These are phyloP conservation scores for Columba janthina DNA, from an alignment of 2,113 vertebrate species.

Conservation along the genomic window DNA sequence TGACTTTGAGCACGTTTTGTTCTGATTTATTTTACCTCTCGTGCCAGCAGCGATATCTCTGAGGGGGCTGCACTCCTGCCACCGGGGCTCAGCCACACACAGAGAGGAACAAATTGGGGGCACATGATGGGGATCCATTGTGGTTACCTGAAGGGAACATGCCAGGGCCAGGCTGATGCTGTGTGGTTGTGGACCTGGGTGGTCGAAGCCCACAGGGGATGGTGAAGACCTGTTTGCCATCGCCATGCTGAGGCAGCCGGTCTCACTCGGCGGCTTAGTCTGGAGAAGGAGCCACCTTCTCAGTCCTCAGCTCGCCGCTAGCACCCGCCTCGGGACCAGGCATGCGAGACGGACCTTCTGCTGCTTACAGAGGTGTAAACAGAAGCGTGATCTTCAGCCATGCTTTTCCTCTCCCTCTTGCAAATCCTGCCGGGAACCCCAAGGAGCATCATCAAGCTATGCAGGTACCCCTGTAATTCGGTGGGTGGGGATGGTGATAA, in stretches of 20 bases:
- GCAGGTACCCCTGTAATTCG: neutral
- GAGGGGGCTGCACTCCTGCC: neutral
- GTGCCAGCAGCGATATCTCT: accelerated
- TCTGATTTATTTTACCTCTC: neutral
- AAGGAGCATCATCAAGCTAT: neutral
- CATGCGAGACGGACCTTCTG: accelerated
- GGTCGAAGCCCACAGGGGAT: neutral
- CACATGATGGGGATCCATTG: neutral
- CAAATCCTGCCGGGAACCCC: neutral
- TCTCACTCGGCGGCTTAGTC: neutral
- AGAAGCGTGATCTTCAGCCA: neutral
- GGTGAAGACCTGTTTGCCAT: neutral
- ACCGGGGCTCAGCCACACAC: neutral
- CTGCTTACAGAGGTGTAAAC: neutral
- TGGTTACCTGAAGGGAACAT: neutral
- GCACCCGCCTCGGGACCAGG: neutral
- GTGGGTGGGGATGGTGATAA: neutral
- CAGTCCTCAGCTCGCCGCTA: accelerated
- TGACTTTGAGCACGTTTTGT: neutral
- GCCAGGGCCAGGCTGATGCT: neutral
- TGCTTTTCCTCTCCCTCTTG: neutral
- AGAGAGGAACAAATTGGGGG: neutral
- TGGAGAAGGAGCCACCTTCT: neutral
- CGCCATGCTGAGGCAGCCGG: accelerated
- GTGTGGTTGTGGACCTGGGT: neutral